Percentiles rank a stretch among this genome's conserved stretches.
Conservation (phyloP, 2,113 vertebrate genomes). For the Ciconia stormi region DNA sequence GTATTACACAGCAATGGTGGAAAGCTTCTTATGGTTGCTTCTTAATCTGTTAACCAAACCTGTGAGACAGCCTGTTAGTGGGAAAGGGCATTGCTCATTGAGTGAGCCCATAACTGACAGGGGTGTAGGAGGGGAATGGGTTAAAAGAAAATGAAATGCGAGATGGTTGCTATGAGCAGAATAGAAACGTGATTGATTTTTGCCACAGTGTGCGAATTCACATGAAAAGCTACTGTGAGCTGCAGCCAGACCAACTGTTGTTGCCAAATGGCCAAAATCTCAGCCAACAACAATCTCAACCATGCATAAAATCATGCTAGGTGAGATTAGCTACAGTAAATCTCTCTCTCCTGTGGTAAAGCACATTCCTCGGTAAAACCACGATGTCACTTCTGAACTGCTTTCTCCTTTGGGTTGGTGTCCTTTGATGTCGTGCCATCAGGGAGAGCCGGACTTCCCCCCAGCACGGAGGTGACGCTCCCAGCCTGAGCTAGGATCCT, state of each 20-base stretch:
- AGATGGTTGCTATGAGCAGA: not conserved
- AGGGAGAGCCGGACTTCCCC: not conserved
- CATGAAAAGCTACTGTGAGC: not conserved
- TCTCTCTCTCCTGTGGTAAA: not conserved
- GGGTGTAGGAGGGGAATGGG: not conserved
- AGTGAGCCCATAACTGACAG: not conserved
- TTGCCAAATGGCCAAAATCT: conserved; percentile 45
- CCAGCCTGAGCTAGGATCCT: not conserved
- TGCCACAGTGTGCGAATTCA: conserved; percentile 40
- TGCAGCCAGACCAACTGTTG: conserved; percentile 44
- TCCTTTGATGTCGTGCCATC: not conserved
- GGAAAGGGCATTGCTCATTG: not conserved
- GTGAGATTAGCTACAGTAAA: not conserved
- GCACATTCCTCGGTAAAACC: not conserved
- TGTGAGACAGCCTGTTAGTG: not conserved
- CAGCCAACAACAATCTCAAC: not conserved
- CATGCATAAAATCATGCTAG: not conserved
- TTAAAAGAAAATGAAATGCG: conserved; percentile 13
- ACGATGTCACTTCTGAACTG: not conserved
- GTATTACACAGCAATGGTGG: not conserved
- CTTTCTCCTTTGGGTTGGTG: not conserved
- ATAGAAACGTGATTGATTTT: conserved; percentile 10
- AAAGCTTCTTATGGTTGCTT: not conserved
- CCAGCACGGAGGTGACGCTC: rapidly evolving
- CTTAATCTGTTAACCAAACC: not conserved